phyloP scores from a whole-genome alignment of 64 coral and sea anemone species.

The Porites australiensis region DNA sequence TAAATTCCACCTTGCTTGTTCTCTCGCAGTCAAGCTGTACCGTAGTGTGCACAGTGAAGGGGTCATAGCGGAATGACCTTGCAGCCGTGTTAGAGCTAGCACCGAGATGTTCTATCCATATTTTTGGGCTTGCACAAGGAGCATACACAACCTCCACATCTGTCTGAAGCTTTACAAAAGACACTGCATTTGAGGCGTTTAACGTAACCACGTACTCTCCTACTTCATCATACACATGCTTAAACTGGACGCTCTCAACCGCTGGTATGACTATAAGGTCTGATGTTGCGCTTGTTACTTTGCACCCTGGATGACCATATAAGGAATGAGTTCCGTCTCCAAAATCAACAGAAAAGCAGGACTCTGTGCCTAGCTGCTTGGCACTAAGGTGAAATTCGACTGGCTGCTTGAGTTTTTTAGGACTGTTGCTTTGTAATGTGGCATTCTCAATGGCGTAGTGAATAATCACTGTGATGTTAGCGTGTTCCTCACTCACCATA shows the following conservation, averaged over 20 bases:
- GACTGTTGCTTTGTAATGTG: constrained; percentile 6
- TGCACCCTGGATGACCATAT: constrained; percentile 18
- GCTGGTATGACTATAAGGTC: not conserved
- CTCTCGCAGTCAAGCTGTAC: constrained; percentile 4
- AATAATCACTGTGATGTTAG: constrained; percentile 4
- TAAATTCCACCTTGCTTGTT: constrained; percentile 26
- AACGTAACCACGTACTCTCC: constrained; percentile 2
- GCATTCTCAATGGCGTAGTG: constrained; percentile 15
- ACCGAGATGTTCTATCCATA: not conserved
- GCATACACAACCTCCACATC: constrained; percentile 3
- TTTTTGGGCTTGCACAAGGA: not conserved
- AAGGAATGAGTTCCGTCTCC: constrained; percentile 4
- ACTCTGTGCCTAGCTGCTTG: not conserved
- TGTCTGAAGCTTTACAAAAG: not conserved
- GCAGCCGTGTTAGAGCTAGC: not conserved
- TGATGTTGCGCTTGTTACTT: not conserved
- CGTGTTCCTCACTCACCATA: constrained; percentile 8
- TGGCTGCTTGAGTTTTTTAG: not conserved
- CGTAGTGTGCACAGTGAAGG: not conserved
- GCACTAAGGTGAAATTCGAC: constrained; percentile 4
- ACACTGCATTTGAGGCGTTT: constrained; percentile 22
- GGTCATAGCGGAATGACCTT: not conserved
- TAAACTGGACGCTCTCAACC: constrained; percentile 1
- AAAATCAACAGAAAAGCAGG: constrained; percentile 20
- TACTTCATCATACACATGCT: not conserved